Conservation (phyloP, 2,888 invertebrate genomes). For the Hypena proboscidalis region DNA sequence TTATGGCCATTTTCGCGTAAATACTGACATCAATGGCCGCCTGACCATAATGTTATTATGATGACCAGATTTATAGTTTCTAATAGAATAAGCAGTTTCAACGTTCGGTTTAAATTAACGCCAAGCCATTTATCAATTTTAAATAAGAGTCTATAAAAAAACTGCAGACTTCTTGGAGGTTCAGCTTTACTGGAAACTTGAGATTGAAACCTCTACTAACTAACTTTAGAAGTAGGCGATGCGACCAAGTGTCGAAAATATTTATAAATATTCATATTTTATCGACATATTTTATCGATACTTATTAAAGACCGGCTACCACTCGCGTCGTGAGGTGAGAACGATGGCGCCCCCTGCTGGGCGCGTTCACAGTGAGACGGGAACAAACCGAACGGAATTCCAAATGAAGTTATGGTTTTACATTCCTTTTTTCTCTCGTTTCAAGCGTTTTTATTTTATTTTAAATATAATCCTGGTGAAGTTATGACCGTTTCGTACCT, state of each 20-base stretch:
- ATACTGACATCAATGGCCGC: slow-evolving; percentile 56
- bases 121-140: slow-evolving; percentile 40
- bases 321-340: slow-evolving; percentile 85
- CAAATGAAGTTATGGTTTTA: slow-evolving; percentile 82
- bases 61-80: slow-evolving; percentile 51
- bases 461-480: slow-evolving; percentile 64
- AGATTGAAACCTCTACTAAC: too few species aligned
- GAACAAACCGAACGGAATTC: slow-evolving; percentile 81
- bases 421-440: slow-evolving; percentile 69
- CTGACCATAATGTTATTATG: slow-evolving; percentile 57
- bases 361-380: slow-evolving; percentile 76
- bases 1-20: slow-evolving; percentile 62
- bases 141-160: slow-evolving; percentile 29
- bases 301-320: slow-evolving; percentile 84
- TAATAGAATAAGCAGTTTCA: slow-evolving; percentile 42
- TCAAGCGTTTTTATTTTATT: slow-evolving; percentile 73
- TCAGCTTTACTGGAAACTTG: slow-evolving; percentile 13
- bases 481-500: slow-evolving; percentile 59
- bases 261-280: slow-evolving; percentile 84
- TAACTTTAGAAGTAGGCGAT: slow-evolving; percentile 43
- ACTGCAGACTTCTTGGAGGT: slow-evolving; percentile 22
- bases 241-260: slow-evolving; percentile 73
- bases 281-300: slow-evolving; percentile 84
- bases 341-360: slow-evolving; percentile 83
- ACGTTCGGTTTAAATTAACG: slow-evolving; percentile 25